Base-by-base conservation (phyloP, 2,113 vertebrate genomes). In the Eleginops maclovinus region DNA sequence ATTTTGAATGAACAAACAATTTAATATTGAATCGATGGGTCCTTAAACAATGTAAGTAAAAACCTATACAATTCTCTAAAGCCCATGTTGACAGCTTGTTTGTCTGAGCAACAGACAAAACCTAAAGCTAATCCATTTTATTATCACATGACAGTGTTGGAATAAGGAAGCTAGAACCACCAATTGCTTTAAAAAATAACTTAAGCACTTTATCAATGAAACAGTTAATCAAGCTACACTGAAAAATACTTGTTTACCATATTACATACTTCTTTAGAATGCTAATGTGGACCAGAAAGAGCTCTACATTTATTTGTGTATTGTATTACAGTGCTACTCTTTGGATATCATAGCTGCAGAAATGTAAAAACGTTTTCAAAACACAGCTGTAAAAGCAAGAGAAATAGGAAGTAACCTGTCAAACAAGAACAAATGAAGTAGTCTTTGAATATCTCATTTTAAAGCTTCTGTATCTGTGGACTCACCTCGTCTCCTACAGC, bases 401-500 rank as follows among this genome's bases (percentile, higher is more conserved):
- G 15, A 47, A 68, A 24, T 13, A 50, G n/a, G 31, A 36, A 36
- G 31, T 36, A 36, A 36, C n/a, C n/a, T n/a, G 31, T 36, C n/a
- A n/a, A n/a, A n/a, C n/a, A n/a, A n/a, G n/a, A n/a, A n/a, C n/a
- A n/a, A 36, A 8, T 36, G 31, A 5, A 36, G 31, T 36, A 36
- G 31, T 36, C 31, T 36, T 36, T 36, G 31, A 24, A 24, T 3
- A 19, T 31, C 2, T 13, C n/a, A 40, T 50, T 3, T 17, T 22
- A 1, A 49, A 36, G n/a, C 2, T 40, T 0, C 13, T 13, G 7
- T 50, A n/a, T 43, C 7, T 21, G 4, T 21, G 47, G 2, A 71
- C 82, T 82, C 72, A 88, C 86, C 79, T 85, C 22, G 1, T 65
- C 16, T 65, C 26, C 24, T 19, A 15, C 19, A n/a, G 36, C 26